phyloP scores from a whole-genome alignment of 2,113 vertebrate species.

The Edolisoma coerulescens region DNA sequence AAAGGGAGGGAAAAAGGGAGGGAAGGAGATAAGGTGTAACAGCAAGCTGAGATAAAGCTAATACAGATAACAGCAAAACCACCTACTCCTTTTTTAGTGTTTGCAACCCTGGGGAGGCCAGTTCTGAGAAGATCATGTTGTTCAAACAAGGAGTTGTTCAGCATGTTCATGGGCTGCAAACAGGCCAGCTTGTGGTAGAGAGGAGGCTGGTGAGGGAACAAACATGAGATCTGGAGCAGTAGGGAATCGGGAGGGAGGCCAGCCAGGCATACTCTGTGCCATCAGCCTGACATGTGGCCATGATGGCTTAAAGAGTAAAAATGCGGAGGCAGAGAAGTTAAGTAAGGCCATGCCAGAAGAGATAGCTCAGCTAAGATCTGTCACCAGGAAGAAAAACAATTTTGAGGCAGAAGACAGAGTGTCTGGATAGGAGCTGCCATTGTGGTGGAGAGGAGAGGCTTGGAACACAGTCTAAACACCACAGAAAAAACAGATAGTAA shows the following conservation, averaged over 20 bases:
- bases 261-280: background rate
- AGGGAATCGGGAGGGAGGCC: background rate
- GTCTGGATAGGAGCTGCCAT: background rate
- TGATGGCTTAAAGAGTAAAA: background rate
- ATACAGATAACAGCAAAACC: background rate
- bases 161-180: background rate
- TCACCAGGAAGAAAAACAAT: background rate
- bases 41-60: background rate
- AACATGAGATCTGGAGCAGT: background rate
- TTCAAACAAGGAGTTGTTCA: background rate
- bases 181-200: background rate
- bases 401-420: background rate
- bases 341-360: background rate
- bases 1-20: background rate
- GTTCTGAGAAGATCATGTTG: background rate
- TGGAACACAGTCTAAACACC: background rate
- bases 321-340: background rate
- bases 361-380: background rate
- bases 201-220: background rate
- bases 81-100: background rate
- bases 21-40: background rate
- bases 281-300: background rate
- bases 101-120: background rate
- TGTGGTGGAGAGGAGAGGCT: background rate
- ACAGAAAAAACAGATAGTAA: background rate